Evolutionary conservation across 2,888 invertebrate species (phyloP).

Genomic region (Microctonus hyperodae): DNA sequence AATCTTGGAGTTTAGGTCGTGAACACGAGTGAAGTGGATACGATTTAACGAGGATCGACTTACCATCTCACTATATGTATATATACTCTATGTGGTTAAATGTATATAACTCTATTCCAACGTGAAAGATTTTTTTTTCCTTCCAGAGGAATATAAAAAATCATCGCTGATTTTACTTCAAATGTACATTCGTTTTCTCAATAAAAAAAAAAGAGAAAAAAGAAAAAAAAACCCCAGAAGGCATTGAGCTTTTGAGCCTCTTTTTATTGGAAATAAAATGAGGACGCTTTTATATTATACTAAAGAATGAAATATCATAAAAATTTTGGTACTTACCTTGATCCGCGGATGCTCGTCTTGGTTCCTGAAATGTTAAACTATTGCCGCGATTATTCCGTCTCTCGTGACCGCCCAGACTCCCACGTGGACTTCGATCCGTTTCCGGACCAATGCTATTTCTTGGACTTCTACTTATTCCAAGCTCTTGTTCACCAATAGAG

Average conservation of each 20-base stretch:
- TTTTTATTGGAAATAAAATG: background rate
- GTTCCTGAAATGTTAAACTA: conserved; percentile 63
- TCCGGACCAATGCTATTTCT: conserved; percentile 69
- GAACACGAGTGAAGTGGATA: conserved; percentile 16
- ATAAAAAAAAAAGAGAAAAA: background rate
- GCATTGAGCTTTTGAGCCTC: background rate
- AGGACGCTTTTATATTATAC: background rate
- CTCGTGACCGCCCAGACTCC: conserved; percentile 62
- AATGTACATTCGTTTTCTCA: background rate
- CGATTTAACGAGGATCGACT: conserved; percentile 27
- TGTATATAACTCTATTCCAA: conserved; percentile 8
- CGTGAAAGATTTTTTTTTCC: background rate
- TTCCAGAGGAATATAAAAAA: background rate
- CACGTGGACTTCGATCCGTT: conserved; percentile 59
- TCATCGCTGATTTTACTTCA: background rate
- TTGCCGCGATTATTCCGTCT: conserved; percentile 69
- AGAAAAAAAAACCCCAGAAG: background rate
- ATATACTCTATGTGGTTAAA: background rate
- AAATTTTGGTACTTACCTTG: conserved; percentile 49
- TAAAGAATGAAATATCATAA: background rate
- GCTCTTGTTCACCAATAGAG: conserved; percentile 43
- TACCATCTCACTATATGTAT: conserved; percentile 15
- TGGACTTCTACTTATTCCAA: conserved; percentile 60
- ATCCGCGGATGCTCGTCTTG: conserved; percentile 56
- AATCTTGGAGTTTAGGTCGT: background rate